These are phyloP conservation scores for Pipistrellus pygmaeus DNA, from an alignment of 2,797 vertebrate species.

Conservation along the genomic window DNA sequence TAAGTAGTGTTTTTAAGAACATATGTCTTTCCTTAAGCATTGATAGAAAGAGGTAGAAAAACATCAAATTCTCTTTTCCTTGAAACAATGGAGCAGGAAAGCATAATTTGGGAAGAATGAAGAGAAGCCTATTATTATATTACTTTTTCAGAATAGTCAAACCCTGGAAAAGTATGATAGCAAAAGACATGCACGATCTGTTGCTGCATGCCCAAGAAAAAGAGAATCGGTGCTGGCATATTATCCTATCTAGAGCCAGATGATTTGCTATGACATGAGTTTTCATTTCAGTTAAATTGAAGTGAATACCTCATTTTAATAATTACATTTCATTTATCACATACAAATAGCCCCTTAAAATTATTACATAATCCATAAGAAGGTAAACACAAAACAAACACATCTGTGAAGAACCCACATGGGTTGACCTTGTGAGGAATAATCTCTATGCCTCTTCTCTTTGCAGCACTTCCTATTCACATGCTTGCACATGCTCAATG, in stretches of 20 bases:
- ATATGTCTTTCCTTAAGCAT: not conserved
- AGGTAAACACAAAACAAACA: not conserved
- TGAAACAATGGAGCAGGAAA: not conserved
- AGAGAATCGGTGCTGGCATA: not conserved
- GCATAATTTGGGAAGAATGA: not conserved
- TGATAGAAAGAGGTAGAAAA: not conserved
- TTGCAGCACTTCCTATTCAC: not conserved
- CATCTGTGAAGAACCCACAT: not conserved
- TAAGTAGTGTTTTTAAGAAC: not conserved
- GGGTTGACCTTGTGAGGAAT: not conserved
- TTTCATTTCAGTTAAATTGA: not conserved
- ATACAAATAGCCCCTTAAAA: not conserved
- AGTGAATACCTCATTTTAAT: not conserved
- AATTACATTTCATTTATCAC: conserved; percentile 4
- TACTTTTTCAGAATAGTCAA: not conserved
- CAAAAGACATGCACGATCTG: not conserved
- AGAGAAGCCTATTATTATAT: not conserved
- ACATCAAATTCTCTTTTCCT: not conserved
- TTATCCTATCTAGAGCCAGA: not conserved
- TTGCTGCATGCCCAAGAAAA: not conserved
- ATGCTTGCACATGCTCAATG: not conserved
- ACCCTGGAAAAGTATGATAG: not conserved
- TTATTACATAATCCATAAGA: not conserved
- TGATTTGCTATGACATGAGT: not conserved
- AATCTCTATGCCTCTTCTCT: not conserved